phyloP scores from a whole-genome alignment of 2,113 vertebrate genomes.

The Lichenostomus cassidix region DNA sequence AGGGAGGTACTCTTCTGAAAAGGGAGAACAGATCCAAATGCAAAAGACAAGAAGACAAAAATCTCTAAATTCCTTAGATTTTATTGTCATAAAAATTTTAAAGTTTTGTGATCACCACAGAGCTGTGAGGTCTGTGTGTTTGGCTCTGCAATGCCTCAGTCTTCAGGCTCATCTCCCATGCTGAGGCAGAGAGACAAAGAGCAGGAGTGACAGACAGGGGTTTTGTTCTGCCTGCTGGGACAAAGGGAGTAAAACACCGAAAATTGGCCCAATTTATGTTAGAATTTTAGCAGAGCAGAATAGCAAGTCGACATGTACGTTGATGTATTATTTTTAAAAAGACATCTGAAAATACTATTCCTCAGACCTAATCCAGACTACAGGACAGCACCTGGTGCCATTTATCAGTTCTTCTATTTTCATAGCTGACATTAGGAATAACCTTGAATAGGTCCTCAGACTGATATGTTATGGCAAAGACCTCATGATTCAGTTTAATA shows the following conservation, averaged over 20 bases:
- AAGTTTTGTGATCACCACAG: background rate
- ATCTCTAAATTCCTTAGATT: background rate
- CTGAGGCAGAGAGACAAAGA: background rate
- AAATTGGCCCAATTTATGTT: background rate
- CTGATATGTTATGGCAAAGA: background rate
- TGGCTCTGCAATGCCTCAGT: accelerated
- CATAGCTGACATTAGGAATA: background rate
- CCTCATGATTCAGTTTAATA: conserved; percentile 19
- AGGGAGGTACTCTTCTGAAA: background rate
- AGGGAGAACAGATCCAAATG: background rate
- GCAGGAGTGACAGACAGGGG: background rate
- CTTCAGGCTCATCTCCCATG: background rate
- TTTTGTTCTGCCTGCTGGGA: background rate
- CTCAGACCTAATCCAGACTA: background rate
- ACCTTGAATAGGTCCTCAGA: background rate
- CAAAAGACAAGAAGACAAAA: background rate
- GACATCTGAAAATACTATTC: background rate
- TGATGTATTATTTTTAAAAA: background rate
- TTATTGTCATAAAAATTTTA: background rate
- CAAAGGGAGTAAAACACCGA: background rate
- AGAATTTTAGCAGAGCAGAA: background rate
- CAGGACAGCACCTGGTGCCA: background rate
- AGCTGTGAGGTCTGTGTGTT: background rate
- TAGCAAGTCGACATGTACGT: background rate
- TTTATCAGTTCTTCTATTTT: background rate